phyloP scores from a whole-genome alignment of 2,797 vertebrate genomes.

The Trachurus trachurus region DNA sequence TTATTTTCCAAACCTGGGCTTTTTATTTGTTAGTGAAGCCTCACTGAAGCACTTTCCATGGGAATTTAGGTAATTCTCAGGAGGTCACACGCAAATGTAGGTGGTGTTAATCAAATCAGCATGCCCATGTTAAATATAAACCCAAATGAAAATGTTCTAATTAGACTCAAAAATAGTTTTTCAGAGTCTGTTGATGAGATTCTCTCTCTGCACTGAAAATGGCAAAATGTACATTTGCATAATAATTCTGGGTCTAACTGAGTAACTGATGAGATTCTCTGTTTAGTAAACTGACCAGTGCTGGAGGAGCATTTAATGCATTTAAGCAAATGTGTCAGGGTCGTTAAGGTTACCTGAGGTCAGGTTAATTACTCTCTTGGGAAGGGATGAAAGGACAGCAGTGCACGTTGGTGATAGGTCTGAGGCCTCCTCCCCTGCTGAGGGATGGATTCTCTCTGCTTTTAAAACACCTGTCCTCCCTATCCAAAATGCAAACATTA shows the following conservation, averaged over 20 bases:
- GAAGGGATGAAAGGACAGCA: no score
- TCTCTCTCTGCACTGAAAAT: slow-evolving; percentile 22
- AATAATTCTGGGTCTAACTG: neutral
- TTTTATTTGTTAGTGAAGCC: neutral
- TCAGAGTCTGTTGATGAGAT: slow-evolving; percentile 4
- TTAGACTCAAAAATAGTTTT: slow-evolving; percentile 23
- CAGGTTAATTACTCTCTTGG: no score
- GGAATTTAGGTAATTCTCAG: slow-evolving; percentile 25
- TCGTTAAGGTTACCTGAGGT: no score
- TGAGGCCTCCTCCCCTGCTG: no score
- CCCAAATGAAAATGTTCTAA: slow-evolving; percentile 37
- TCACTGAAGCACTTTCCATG: neutral
- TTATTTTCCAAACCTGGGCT: slow-evolving; percentile 2
- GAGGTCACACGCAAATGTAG: slow-evolving; percentile 29
- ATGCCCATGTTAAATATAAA: slow-evolving; percentile 40
- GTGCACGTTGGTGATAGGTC: no score
- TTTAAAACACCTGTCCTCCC: no score
- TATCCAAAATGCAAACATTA: no score
- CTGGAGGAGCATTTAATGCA: neutral
- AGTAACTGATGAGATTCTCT: neutral
- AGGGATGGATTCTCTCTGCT: no score
- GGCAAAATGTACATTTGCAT: slow-evolving; percentile 34
- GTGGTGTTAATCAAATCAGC: slow-evolving; percentile 43
- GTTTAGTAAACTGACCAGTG: slow-evolving; percentile 4
- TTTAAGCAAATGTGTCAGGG: no score